Percentiles rank a stretch among this genome's conserved stretches.
Evolutionary conservation across 2,888 invertebrate species (phyloP).

Genomic region (Periphyllus acericola): DNA sequence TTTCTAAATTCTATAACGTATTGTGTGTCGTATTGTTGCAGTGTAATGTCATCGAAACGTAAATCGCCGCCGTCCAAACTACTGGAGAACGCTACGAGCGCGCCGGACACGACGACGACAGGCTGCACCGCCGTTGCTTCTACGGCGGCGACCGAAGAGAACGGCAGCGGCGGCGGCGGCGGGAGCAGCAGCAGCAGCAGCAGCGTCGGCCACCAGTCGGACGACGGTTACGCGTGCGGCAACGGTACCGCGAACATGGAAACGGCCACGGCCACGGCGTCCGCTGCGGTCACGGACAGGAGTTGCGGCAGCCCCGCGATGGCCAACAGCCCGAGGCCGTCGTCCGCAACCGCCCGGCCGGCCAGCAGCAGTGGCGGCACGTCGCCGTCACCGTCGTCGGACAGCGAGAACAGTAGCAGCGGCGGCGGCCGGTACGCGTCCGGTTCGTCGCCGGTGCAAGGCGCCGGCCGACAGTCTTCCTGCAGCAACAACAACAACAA

Average conservation of each 20-base stretch:
- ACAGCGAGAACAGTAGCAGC: conserved; percentile 56
- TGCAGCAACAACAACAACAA: not conserved
- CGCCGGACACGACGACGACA: conserved; percentile 66
- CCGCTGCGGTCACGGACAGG: conserved; percentile 36
- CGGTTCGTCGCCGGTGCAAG: conserved; percentile 17
- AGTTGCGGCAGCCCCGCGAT: conserved; percentile 20
- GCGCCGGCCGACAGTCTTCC: conserved; percentile 31
- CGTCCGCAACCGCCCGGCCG: conserved; percentile 13
- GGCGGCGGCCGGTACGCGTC: conserved; percentile 58
- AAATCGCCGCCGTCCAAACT: conserved; percentile 95
- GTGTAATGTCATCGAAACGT: conserved; percentile 97
- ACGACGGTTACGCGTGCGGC: conserved; percentile 64
- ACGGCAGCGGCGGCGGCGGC: conserved; percentile 56
- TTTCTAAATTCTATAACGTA: too few species aligned
- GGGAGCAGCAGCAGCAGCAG: conserved; percentile 64
- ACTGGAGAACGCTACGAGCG: conserved; percentile 75
- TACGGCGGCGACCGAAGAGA: conserved; percentile 62
- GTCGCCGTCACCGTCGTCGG: conserved; percentile 47
- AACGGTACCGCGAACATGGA: conserved; percentile 67
- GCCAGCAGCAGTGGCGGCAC: conserved; percentile 50
- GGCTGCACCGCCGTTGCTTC: conserved; percentile 66
- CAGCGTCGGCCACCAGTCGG: conserved; percentile 65
- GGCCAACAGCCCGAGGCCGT: conserved; percentile 24
- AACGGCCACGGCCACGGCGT: conserved; percentile 37
- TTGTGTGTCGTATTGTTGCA: conserved; percentile 67